phyloP scores from a whole-genome alignment of 37 sponge, comb jelly and placozoan genomes.

The Oopsacas minuta region DNA sequence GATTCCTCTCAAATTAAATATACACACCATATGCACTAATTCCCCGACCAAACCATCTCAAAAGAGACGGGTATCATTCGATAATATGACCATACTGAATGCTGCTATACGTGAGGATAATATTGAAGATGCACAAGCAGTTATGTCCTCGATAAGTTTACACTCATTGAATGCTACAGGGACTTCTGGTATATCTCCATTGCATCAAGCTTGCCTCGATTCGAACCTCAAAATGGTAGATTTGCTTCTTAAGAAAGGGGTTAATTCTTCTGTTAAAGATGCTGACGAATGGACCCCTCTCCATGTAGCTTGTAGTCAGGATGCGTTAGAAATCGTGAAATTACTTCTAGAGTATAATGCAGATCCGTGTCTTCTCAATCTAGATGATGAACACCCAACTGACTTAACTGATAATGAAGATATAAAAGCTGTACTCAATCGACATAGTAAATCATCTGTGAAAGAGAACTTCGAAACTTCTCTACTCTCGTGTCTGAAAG shows the following conservation, averaged over 20 bases:
- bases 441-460: not conserved
- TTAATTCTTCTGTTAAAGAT: not conserved
- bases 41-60: not conserved
- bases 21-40: not conserved
- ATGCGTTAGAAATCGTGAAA: not conserved
- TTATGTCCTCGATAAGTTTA: not conserved
- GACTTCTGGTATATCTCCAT: not conserved
- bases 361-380: not conserved
- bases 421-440: not conserved
- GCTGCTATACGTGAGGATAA: not conserved
- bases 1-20: not conserved
- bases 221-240: not conserved
- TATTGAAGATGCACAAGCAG: not conserved
- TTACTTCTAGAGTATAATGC: not conserved
- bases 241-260: not conserved
- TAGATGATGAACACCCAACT: not conserved
- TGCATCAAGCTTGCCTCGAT: not conserved
- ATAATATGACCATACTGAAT: not conserved
- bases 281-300: constrained; percentile 12
- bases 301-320: not conserved
- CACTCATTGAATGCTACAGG: not conserved
- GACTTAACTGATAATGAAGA: constrained; percentile 15
- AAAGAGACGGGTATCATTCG: not conserved
- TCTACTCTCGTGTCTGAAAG: not conserved
- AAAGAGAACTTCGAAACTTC: not conserved